phyloP scores from a whole-genome alignment of 2,888 invertebrate species.

The Drosophila mulleri region DNA sequence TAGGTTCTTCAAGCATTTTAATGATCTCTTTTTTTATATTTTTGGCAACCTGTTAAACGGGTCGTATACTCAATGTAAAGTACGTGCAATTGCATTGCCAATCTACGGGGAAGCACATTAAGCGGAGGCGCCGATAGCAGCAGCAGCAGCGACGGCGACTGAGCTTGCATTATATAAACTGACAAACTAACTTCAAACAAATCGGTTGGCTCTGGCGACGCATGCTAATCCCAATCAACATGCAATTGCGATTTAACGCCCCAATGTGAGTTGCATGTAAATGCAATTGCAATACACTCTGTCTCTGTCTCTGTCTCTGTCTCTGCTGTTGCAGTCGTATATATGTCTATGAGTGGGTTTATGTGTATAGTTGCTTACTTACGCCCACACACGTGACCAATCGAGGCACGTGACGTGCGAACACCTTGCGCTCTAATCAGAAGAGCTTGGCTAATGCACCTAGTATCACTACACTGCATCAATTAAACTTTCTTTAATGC shows the following conservation, averaged over 20 bases:
- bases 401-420: constrained; percentile 11
- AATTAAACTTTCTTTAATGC: background rate
- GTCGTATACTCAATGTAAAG: constrained; percentile 17
- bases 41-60: background rate
- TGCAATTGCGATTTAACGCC: constrained; percentile 67
- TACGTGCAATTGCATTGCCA: constrained; percentile 19
- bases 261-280: constrained; percentile 56
- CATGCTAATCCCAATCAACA: constrained; percentile 63
- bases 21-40: background rate
- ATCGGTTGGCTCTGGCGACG: constrained; percentile 33
- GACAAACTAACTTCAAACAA: constrained; percentile 40
- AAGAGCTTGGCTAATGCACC: background rate
- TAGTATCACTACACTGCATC: background rate
- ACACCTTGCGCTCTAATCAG: background rate
- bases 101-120: constrained; percentile 41
- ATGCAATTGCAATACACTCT: constrained; percentile 32
- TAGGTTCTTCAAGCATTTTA: background rate
- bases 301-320: too few relatives aligned
- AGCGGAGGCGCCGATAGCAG: background rate
- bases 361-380: too few relatives aligned
- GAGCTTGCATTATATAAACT: constrained; percentile 58
- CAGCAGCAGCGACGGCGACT: background rate
- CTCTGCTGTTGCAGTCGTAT: background rate
- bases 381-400: constrained; percentile 20
- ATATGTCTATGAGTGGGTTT: too few relatives aligned